phyloP scores from a whole-genome alignment of 2,888 invertebrate species.

The Myopa tessellatipennis region DNA sequence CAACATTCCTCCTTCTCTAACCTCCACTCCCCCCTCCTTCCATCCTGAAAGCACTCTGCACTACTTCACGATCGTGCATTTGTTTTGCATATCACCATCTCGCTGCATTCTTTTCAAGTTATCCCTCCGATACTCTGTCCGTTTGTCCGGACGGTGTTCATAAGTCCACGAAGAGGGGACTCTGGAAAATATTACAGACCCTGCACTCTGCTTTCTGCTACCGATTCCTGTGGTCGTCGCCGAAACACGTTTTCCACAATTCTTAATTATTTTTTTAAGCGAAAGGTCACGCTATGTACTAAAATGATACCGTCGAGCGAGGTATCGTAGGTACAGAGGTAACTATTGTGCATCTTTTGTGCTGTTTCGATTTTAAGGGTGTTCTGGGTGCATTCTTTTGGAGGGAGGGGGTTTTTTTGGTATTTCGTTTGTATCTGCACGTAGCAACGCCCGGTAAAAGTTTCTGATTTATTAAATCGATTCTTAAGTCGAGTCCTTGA shows the following conservation, averaged over 20 bases:
- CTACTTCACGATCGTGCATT: too few relatives aligned
- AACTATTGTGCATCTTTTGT: neutral
- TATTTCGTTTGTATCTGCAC: neutral
- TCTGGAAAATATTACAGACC: neutral
- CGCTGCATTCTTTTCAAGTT: neutral
- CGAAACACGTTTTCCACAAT: constrained; percentile 19
- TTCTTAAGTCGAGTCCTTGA: constrained; percentile 24
- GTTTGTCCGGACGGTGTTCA: neutral
- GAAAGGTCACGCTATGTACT: neutral
- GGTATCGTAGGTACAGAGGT: neutral
- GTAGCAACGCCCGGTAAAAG: constrained; percentile 10
- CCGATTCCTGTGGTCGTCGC: constrained; percentile 15
- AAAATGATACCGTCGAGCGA: too few relatives aligned
- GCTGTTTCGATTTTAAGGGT: neutral
- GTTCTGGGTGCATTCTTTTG: too few relatives aligned
- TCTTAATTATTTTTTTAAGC: constrained; percentile 17
- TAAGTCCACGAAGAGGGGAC: too few relatives aligned
- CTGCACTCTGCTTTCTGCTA: too few relatives aligned
- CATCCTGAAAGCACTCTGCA: too few relatives aligned
- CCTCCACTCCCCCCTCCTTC: too few relatives aligned
- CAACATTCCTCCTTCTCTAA: neutral
- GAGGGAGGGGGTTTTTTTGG: neutral
- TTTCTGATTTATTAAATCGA: constrained; percentile 35
- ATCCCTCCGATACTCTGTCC: neutral
- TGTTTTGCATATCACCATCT: neutral